Evolutionary conservation across 1,140 invertebrate genomes (phyloP).

Genomic region (Brachionus rotundiformis): DNA sequence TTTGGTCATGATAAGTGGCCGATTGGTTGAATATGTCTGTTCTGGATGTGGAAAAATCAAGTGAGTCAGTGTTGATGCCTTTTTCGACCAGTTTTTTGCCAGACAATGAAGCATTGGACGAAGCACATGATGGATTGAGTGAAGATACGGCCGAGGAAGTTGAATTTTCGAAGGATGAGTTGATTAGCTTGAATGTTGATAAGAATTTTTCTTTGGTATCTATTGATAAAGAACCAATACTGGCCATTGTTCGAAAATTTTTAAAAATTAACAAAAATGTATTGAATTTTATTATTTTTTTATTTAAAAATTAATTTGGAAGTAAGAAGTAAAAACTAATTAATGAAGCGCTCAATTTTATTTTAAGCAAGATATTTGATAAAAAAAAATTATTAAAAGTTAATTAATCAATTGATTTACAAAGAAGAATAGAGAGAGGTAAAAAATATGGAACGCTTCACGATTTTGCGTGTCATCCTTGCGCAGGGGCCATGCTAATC

Average conservation of each 20-base stretch:
- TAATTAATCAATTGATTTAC: too few species aligned
- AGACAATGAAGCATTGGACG: background rate
- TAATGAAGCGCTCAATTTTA: too few species aligned
- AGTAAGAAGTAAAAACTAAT: too few species aligned
- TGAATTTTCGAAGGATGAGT: background rate
- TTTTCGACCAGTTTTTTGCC: background rate
- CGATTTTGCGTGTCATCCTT: constrained; percentile 86
- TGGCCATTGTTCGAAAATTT: background rate
- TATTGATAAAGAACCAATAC: constrained; percentile 1
- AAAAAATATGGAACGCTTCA: constrained; percentile 72
- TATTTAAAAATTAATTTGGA: too few species aligned
- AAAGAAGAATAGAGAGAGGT: too few species aligned
- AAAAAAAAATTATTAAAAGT: constrained; percentile 56
- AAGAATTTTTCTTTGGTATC: constrained; percentile 16
- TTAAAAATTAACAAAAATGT: too few species aligned
- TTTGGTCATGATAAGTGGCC: background rate
- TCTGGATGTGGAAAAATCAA: background rate
- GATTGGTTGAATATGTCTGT: background rate
- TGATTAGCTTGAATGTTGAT: background rate
- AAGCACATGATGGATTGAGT: background rate
- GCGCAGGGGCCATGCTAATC: constrained; percentile 87
- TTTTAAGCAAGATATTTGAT: too few species aligned
- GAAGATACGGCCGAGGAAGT: background rate
- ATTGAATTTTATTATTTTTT: too few species aligned
- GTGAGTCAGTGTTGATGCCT: background rate